phyloP scores from a whole-genome alignment of 2,888 invertebrate genomes.

The Lepidochrysops patricia region DNA sequence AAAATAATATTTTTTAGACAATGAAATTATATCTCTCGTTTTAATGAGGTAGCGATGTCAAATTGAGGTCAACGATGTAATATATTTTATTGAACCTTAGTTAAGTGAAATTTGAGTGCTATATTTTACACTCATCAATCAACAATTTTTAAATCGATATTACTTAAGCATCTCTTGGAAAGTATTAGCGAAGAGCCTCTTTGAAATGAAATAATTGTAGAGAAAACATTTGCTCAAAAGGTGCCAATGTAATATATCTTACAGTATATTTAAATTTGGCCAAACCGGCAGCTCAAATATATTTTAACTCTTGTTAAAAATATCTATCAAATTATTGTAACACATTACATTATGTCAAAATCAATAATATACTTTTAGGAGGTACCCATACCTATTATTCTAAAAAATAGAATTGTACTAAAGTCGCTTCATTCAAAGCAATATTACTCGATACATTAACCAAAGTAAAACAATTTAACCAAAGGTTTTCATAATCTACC shows the following conservation, averaged over 20 bases:
- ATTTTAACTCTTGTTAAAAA: background rate
- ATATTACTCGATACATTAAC: no score
- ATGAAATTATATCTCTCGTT: background rate
- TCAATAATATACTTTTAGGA: no score
- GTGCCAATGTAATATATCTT: conserved; percentile 33
- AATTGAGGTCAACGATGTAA: background rate
- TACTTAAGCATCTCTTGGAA: background rate
- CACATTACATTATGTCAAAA: no score
- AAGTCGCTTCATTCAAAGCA: no score
- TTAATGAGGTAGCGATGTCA: background rate
- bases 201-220: background rate
- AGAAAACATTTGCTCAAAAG: conserved; percentile 31
- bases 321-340: background rate
- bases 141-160: background rate
- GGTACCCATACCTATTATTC: no score
- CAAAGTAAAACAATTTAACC: background rate
- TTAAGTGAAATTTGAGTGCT: background rate
- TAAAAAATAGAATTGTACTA: no score
- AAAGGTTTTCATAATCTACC: background rate
- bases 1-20: background rate
- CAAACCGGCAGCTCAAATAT: conserved; percentile 10
- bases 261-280: conserved; percentile 18
- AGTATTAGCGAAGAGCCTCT: background rate
- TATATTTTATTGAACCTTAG: background rate
- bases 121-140: background rate